Evolutionary conservation across 2,888 invertebrate species (phyloP).

Genomic region (Machimus rusticus): DNA sequence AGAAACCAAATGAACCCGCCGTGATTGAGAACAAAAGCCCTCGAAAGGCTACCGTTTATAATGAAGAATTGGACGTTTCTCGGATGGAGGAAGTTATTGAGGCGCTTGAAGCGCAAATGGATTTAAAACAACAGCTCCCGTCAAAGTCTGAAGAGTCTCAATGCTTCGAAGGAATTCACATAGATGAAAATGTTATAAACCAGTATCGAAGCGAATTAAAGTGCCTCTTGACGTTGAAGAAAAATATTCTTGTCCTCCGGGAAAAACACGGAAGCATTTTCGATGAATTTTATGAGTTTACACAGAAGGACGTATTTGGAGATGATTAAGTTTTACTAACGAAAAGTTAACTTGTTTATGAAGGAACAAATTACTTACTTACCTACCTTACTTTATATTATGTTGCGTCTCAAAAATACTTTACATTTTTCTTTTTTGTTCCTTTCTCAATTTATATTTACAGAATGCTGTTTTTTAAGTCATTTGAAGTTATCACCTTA

Average conservation of each 20-base stretch:
- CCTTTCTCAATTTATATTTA: too few relatives aligned
- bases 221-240: conserved; percentile 50
- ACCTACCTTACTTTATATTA: too few relatives aligned
- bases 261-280: conserved; percentile 46
- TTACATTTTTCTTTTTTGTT: too few relatives aligned
- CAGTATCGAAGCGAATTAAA: conserved; percentile 54
- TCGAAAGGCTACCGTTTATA: neutral
- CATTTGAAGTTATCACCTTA: too few relatives aligned
- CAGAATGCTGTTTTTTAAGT: too few relatives aligned
- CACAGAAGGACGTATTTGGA: conserved; percentile 43
- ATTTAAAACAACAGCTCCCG: conserved; percentile 50
- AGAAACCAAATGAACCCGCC: neutral
- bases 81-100: conserved; percentile 51
- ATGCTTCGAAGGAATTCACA: conserved; percentile 51
- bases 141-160: conserved; percentile 53
- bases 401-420: too few relatives aligned
- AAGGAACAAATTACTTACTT: neutral
- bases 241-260: conserved; percentile 49
- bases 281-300: conserved; percentile 50
- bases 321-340: neutral
- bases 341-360: neutral
- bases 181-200: conserved; percentile 50
- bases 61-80: conserved; percentile 47
- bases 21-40: neutral
- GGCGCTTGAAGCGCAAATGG: conserved; percentile 49